Base-by-base conservation (phyloP, 2,888 invertebrate genomes). In the Operophtera brumata region DNA sequence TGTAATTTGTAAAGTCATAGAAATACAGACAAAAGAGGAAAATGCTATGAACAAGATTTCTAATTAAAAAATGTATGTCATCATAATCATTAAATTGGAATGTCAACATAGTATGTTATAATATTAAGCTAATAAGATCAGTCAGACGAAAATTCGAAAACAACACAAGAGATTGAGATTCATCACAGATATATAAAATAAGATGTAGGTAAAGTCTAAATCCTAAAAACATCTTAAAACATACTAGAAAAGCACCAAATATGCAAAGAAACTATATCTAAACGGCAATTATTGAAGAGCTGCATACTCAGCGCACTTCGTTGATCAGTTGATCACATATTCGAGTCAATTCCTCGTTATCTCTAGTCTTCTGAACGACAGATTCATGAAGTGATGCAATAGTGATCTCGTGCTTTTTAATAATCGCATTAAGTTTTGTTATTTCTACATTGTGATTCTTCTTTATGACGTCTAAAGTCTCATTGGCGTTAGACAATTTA, bases 321-420 rank as follows among this genome's bases (percentile, higher is more conserved):
- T 91, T 91, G 71, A 98, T 97, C 40, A 98, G 93, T 86, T 98
- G 97, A 90, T 98, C 98, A 91, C 97, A 96, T 75, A 98, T 95
- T 81, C 95, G 94, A 44, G 97, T 94, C 65, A 98, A 87, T 82
- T 97, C 96, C 65, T 94, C 93, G 81, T 97, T 97, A 77, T 98
- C 97, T 77, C 95, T 94, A 0, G 92, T 92, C 85, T 97, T 98
- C 73, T 97, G 97, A 63, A 94, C 93, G 43, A 98, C 88, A 40
- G 95, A 93, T 70, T 95, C 95, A 72, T 96, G 94, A 54, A 97
- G 87, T 1, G 97, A 96, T 57, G 93, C 93, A 62, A 94, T 93
- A 67, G 95, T 95, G 55, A 98, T 93, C 82, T 98, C 98, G 73
- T 96, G 93, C 80, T 97, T 96, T 76, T 96, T 96, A 43, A 96